phyloP scores from a whole-genome alignment of 2,797 vertebrate species.

The Fratercula arctica region DNA sequence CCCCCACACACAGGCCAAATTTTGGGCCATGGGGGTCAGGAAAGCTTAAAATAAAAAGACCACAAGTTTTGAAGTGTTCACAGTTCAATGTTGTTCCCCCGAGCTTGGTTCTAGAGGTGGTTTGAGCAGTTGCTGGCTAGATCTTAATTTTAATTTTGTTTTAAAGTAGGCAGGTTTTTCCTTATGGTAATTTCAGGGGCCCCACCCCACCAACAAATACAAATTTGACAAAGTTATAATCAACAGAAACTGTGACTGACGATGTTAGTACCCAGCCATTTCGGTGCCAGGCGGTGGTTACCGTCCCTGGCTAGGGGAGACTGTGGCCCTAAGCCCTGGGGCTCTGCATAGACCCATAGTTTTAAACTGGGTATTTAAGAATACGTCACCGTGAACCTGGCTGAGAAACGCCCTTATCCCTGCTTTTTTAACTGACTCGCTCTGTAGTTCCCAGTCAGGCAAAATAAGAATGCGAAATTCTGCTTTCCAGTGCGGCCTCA shows the following conservation, averaged over 20 bases:
- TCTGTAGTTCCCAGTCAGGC: background rate
- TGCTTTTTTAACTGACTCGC: background rate
- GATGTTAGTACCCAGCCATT: background rate
- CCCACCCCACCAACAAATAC: background rate
- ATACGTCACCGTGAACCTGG: background rate
- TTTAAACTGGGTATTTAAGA: background rate
- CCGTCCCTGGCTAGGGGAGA: background rate
- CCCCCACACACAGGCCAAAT: background rate
- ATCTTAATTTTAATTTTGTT: background rate
- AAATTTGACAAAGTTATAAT: background rate
- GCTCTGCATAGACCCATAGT: background rate
- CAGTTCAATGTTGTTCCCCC: background rate
- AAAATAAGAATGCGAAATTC: background rate
- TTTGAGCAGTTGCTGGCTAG: background rate
- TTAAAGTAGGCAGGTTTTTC: background rate
- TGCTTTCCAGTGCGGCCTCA: background rate
- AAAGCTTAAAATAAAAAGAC: background rate
- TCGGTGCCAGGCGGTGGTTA: background rate
- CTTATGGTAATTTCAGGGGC: background rate
- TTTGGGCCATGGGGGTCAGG: background rate
- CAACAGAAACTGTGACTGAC: background rate
- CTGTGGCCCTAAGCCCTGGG: background rate
- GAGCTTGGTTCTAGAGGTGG: background rate
- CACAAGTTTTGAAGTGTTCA: background rate
- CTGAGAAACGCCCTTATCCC: background rate